Evolutionary conservation across 53 echinoderm and acorn worm species (phyloP), one percentile per base, ranked within the genome.

Genomic region (Astropecten irregularis): DNA sequence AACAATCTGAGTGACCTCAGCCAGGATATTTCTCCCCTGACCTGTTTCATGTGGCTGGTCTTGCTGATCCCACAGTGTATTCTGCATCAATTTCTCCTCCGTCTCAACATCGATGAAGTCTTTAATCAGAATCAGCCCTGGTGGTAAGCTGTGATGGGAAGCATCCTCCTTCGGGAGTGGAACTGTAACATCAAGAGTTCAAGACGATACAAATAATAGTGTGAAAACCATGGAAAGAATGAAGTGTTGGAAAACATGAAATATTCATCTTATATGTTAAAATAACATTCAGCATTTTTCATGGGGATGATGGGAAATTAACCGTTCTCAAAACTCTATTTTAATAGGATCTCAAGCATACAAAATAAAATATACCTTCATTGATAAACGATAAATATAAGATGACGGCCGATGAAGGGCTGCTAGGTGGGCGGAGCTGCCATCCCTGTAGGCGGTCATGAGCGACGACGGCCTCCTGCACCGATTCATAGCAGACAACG

Each of bases 361-460:
- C n/a, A n/a, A n/a, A n/a, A n/a, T 42, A 42, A n/a, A 14, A 1
- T 9, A 9, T 54, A 99, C 99, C 93, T 79, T 85, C 77, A 51
- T 92, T 82, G 28, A 99, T 86, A 83, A 71, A 99, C 1, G 90
- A 88, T 46, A 94, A 57, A 62, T 94, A 99, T 28, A 99, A 64
- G 4, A 73, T 84, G 49, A 99, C 88, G 66, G 62, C 83, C 2
- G 44, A 34, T 48, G 83, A 76, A 9, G 46, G 65, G 23, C 85
- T 85, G 28, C 69, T 62, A 19, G 46, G 6, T 0, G 62, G 61
- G 19, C 73, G 66, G 52, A 99, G 69, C 42, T 52, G 35, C 77
- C 89, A 84, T 2, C 88, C 99, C 6, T 99, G 87, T 16, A 94
- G 73, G n/a, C 39, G 56, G 3, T 99, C 72, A 16, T 82, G 71